Evolutionary conservation across 2,888 invertebrate genomes (phyloP).

Genomic region (Pediacus dermestoides): DNA sequence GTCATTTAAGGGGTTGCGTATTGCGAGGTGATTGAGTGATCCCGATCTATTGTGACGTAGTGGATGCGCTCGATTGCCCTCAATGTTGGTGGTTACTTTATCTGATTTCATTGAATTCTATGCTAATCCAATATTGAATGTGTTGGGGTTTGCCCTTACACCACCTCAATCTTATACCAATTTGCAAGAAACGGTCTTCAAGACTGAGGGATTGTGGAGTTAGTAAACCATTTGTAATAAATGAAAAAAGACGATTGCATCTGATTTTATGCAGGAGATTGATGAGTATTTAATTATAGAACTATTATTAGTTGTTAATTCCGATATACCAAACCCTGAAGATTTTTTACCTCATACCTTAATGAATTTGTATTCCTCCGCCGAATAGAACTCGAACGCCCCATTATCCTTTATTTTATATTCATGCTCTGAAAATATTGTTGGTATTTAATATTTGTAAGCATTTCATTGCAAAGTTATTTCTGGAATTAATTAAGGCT

Average conservation of each 20-base stretch:
- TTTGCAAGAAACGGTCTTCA: too few relatives aligned
- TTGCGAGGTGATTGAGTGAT: constrained; percentile 4
- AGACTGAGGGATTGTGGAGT: too few relatives aligned
- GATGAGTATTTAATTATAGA: too few relatives aligned
- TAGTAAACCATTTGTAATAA: too few relatives aligned
- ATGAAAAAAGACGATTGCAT: too few relatives aligned
- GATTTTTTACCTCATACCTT: too few relatives aligned
- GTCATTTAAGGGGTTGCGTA: constrained; percentile 1
- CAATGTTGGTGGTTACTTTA: constrained; percentile 9
- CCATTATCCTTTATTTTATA: too few relatives aligned
- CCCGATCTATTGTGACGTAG: constrained; percentile 1
- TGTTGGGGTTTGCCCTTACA: constrained; percentile 9
- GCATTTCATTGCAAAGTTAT: constrained; percentile 28
- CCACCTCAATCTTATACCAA: constrained; percentile 15
- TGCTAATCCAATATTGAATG: constrained; percentile 18
- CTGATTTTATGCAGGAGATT: too few relatives aligned
- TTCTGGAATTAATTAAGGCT: constrained; percentile 33
- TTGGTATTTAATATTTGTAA: constrained; percentile 17
- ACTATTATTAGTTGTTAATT: too few relatives aligned
- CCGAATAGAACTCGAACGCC: too few relatives aligned
- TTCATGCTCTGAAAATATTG: constrained; percentile 20
- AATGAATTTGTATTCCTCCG: too few relatives aligned
- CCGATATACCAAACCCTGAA: too few relatives aligned
- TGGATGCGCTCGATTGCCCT: constrained; percentile 3
- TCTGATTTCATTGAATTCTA: constrained; percentile 14